These are phyloP conservation scores for Procambarus clarkii DNA, from an alignment of 1,140 invertebrate genomes.

Conservation along the genomic window DNA sequence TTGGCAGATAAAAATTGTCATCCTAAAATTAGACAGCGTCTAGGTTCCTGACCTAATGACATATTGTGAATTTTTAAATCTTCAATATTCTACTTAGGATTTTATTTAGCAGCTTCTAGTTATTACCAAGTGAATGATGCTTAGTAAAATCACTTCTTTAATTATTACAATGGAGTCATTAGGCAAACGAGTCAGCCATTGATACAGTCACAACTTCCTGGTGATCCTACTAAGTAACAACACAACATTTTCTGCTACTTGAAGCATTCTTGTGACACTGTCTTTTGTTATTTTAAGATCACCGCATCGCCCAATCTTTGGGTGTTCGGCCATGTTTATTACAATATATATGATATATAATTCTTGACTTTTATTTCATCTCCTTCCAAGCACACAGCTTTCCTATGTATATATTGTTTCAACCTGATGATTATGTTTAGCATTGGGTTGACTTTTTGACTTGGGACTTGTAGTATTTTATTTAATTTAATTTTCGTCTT, in stretches of 20 bases:
- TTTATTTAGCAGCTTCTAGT: not conserved
- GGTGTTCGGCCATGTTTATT: slow-evolving; percentile 41
- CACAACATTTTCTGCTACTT: not conserved
- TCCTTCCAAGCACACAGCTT: slow-evolving; percentile 14
- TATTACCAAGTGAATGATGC: slow-evolving; percentile 1
- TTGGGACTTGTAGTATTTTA: not conserved
- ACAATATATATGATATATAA: slow-evolving; percentile 67
- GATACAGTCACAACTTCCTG: slow-evolving; percentile 16
- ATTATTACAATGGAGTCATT: not conserved
- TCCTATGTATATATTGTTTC: slow-evolving; percentile 18
- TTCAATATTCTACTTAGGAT: not conserved
- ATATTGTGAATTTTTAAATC: not conserved
- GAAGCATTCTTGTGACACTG: slow-evolving; percentile 56
- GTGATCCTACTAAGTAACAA: not conserved
- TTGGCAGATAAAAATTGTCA: not conserved
- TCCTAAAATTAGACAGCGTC: slow-evolving; percentile 8
- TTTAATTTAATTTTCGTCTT: not conserved
- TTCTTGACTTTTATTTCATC: slow-evolving; percentile 55
- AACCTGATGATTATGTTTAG: not conserved
- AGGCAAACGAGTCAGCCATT: not conserved
- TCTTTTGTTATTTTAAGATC: slow-evolving; percentile 56
- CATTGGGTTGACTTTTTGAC: not conserved
- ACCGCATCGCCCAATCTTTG: slow-evolving; percentile 1
- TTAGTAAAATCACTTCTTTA: slow-evolving; percentile 4
- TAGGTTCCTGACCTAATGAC: slow-evolving; percentile 9